phyloP scores from a whole-genome alignment of 2,113 vertebrate genomes.

The Charadrius vociferus region DNA sequence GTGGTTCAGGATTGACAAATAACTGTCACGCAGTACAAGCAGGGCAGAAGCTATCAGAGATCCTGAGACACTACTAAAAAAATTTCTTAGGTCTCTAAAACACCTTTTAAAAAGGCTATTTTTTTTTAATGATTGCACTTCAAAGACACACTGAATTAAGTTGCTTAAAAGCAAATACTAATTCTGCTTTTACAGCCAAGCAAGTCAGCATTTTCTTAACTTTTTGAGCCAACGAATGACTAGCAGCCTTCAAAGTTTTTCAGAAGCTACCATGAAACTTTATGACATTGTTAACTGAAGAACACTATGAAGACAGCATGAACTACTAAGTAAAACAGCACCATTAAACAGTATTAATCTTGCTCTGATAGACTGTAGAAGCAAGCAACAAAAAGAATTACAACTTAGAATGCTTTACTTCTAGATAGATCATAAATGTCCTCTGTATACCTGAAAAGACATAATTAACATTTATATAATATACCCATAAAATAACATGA shows the following conservation, averaged over 20 bases:
- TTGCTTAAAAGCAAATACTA: background rate
- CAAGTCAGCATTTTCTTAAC: background rate
- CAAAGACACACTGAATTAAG: background rate
- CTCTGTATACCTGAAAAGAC: background rate
- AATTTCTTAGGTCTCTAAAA: background rate
- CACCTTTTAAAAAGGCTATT: background rate
- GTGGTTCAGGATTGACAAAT: background rate
- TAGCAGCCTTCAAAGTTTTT: background rate
- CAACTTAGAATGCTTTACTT: background rate
- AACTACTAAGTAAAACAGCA: background rate
- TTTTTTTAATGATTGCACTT: background rate
- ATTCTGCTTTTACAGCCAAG: background rate
- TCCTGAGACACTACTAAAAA: background rate
- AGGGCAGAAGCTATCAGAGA: background rate
- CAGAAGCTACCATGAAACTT: background rate
- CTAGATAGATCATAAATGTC: background rate
- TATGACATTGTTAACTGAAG: background rate
- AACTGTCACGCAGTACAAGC: background rate
- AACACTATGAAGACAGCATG: background rate
- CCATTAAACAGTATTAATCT: background rate
- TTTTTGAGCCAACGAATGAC: background rate
- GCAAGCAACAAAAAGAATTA: background rate
- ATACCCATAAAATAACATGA: background rate
- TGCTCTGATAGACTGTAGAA: background rate
- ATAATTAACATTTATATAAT: background rate